Percentiles rank a stretch among this genome's conserved stretches.
These are phyloP conservation scores for Aeoliscus strigatus DNA, from an alignment of 2,797 vertebrate genomes.

Conservation along the genomic window DNA sequence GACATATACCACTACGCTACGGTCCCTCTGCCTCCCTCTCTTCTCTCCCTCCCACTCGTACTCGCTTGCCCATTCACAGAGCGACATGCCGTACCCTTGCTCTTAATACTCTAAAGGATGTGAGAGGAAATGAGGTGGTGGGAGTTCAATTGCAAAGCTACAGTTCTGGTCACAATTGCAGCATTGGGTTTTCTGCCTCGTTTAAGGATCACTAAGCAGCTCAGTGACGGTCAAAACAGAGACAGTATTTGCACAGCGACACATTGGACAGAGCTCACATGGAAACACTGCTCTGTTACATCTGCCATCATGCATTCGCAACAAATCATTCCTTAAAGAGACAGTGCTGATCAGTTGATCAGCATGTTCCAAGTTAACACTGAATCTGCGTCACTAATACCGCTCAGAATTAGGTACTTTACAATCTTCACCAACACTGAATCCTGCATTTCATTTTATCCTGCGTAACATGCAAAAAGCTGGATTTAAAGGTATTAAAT, in stretches of 20 bases:
- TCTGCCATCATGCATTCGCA: slow-evolving; percentile 54
- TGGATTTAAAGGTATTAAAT: slow-evolving; percentile 11
- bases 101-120: slow-evolving; percentile 68
- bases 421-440: slow-evolving; percentile 10
- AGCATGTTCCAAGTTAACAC: slow-evolving; percentile 37
- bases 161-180: slow-evolving; percentile 33
- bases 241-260: slow-evolving; percentile 26
- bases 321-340: slow-evolving; percentile 56
- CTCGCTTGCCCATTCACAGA: slow-evolving; percentile 63
- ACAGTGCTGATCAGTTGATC: slow-evolving; percentile 49
- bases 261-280: slow-evolving; percentile 41
- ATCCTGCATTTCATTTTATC: slow-evolving; percentile 7
- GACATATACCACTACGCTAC: slow-evolving; percentile 64
- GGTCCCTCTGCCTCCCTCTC: slow-evolving; percentile 41
- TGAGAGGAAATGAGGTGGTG: slow-evolving; percentile 57
- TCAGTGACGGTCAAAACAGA: slow-evolving; percentile 39
- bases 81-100: slow-evolving; percentile 56
- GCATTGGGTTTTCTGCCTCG: slow-evolving; percentile 33
- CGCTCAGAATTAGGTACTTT: slow-evolving; percentile 1
- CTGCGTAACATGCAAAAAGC: not conserved
- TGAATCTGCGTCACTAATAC: slow-evolving; percentile 30
- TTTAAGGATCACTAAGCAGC: slow-evolving; percentile 49
- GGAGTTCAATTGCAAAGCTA: slow-evolving; percentile 49
- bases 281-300: slow-evolving; percentile 45
- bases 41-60: slow-evolving; percentile 44